Evolutionary conservation across 2,888 invertebrate genomes (phyloP).

Genomic region (Euzetes globulus): DNA sequence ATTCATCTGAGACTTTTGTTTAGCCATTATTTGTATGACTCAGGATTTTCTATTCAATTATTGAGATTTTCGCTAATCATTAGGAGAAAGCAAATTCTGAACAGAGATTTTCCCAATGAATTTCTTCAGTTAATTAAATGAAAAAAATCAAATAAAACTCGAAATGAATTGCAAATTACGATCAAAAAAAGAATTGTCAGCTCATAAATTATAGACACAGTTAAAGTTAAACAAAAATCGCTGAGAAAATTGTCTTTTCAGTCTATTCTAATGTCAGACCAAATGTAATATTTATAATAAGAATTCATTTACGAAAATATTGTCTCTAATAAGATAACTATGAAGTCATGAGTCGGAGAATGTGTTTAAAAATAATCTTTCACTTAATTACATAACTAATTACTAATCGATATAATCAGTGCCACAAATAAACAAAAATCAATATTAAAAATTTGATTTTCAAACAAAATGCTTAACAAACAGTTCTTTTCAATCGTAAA

Average conservation of each 20-base stretch:
- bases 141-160: not conserved
- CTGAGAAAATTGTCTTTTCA: too few species aligned
- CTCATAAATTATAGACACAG: not conserved
- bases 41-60: not conserved
- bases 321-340: not conserved
- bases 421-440: slow-evolving; percentile 14
- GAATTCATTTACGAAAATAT: not conserved
- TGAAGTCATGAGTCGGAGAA: not conserved
- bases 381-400: slow-evolving; percentile 10
- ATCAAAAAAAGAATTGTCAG: not conserved
- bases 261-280: not conserved
- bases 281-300: not conserved
- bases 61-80: too few species aligned
- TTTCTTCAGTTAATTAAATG: too few species aligned
- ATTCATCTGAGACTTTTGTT: slow-evolving; percentile 7
- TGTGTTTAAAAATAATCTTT: not conserved
- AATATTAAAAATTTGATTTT: not conserved
- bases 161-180: slow-evolving; percentile 2
- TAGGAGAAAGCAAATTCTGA: too few species aligned
- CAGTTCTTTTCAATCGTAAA: not conserved
- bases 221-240: not conserved
- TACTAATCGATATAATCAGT: slow-evolving; percentile 22
- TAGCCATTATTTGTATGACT: not conserved
- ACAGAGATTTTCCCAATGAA: too few species aligned
- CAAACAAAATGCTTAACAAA: not conserved